Base-by-base conservation (phyloP, 92 coral and sea anemone species). In the Zoanthus sansibaricus region DNA sequence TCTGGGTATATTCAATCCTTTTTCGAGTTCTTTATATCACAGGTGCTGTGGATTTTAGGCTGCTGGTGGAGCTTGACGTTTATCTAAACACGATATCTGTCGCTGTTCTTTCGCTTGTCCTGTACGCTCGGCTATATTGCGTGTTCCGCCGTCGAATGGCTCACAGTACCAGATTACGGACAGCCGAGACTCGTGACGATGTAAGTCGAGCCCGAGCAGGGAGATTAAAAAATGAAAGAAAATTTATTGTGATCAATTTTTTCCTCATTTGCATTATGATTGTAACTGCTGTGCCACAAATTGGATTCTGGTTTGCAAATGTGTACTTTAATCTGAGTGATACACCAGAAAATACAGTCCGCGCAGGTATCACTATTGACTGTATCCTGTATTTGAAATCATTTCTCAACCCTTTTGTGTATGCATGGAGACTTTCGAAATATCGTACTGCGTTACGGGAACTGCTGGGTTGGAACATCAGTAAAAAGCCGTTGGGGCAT, bases 401-500 rank as follows among this genome's bases (percentile, higher is more conserved):
- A 37, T 52, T 80, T 49, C 59, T 80, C 21, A 68, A 80, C 58
- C 73, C 85, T 7, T 80, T 80, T 46, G 85, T 80, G 37, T 80
- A 80, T 47, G 85, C 85, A 2, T 80, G 85, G 85, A 80, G 85
- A 80, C 62, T 80, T 6, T 45, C 56, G 14, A 80, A 80, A 15
- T 66, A 80, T 31, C 85, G 85, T 30, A 3, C 51, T 47, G 85
- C 85, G 11, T 44, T 80, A 74, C 3, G 46, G 42, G 85, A 80
- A 20, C 7, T 80, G 18, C 7, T 80, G 44, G 66, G 85, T 18
- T 80, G 85, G 13, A 46, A 33, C 5, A 66, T 15, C 15, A 66
- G 12, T 1, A 31, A 25, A 3, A 58, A 32, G n/a, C 45, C 30
- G 17, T 11, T 30, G 73, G 9, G 31, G 13, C 74, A 47, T 15